Percentiles rank a stretch among this genome's conserved stretches.
phyloP scores from a whole-genome alignment of 2,888 invertebrate genomes.

The Cerastis leucographa region DNA sequence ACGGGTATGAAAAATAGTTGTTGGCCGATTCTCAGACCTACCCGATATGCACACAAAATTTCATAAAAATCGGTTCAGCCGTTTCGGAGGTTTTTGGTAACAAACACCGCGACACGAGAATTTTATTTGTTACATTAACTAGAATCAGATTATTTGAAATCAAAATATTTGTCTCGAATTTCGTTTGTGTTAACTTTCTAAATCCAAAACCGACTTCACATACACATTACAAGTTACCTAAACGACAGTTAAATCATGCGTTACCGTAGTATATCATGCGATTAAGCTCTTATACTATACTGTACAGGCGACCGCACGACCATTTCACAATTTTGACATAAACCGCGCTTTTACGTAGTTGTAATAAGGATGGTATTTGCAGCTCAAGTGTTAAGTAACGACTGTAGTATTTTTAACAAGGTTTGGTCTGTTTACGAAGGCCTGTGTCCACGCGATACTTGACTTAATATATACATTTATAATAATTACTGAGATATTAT shows the following conservation, averaged over 20 bases:
- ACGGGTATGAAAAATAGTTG: too few species aligned
- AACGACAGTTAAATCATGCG: constrained; percentile 34
- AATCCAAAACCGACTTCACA: constrained; percentile 16
- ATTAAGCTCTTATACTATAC: constrained; percentile 40
- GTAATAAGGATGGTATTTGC: constrained; percentile 10
- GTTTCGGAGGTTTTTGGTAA: too few species aligned
- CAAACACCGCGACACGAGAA: too few species aligned
- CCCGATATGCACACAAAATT: too few species aligned
- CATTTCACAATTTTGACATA: neutral
- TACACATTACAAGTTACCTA: constrained; percentile 12
- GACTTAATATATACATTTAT: constrained; percentile 7
- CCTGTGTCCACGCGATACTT: constrained; percentile 41
- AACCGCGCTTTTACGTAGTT: neutral
- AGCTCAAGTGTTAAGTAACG: neutral
- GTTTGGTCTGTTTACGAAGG: constrained; percentile 38
- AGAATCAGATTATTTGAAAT: neutral
- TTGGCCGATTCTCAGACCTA: too few species aligned
- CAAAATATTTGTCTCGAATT: neutral
- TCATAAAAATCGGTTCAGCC: too few species aligned
- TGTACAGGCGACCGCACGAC: constrained; percentile 1
- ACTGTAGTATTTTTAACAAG: constrained; percentile 38
- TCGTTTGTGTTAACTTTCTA: constrained; percentile 26
- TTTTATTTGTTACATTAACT: too few species aligned
- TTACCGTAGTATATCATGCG: constrained; percentile 44
- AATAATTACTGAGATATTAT: constrained; percentile 17